A percentile compares a stretch with the other conserved stretches of the same genome.
phyloP scores from a whole-genome alignment of 2,797 vertebrate species.

The Carcharodon carcharias region DNA sequence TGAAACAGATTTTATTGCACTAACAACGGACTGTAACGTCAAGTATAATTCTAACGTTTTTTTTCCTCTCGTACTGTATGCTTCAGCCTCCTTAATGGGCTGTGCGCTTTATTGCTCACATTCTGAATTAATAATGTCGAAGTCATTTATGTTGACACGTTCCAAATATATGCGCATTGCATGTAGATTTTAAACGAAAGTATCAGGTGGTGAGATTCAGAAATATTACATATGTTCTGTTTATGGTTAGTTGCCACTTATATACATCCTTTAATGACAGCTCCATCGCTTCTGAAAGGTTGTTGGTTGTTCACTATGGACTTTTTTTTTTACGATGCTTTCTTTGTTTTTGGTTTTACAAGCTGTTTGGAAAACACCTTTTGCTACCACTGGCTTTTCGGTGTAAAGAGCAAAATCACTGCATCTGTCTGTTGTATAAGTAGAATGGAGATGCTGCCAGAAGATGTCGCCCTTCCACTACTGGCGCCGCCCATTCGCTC shows the following conservation, averaged over 20 bases:
- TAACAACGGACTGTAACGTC: background rate
- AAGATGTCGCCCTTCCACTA: conserved; percentile 59
- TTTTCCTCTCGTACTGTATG: background rate
- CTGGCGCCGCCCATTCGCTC: conserved; percentile 40
- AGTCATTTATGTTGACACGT: background rate
- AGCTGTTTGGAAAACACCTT: conserved; percentile 2
- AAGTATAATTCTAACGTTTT: background rate
- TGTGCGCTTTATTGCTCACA: background rate
- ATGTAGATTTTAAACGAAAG: background rate
- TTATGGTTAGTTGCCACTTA: background rate
- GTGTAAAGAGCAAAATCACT: background rate
- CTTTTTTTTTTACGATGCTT: background rate
- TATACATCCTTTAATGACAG: background rate
- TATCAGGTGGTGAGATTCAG: background rate
- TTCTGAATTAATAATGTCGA: background rate
- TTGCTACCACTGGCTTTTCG: background rate
- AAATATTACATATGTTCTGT: background rate
- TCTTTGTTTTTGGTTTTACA: background rate
- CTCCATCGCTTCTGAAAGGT: background rate
- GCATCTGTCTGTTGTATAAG: too few relatives aligned
- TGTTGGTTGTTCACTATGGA: background rate
- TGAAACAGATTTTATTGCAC: background rate
- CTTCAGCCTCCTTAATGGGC: background rate
- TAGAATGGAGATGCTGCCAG: conserved; percentile 39
- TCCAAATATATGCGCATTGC: background rate